Percentiles rank a stretch among this genome's conserved stretches.
phyloP scores from a whole-genome alignment of 2,797 vertebrate genomes.

The Tinamus major region DNA sequence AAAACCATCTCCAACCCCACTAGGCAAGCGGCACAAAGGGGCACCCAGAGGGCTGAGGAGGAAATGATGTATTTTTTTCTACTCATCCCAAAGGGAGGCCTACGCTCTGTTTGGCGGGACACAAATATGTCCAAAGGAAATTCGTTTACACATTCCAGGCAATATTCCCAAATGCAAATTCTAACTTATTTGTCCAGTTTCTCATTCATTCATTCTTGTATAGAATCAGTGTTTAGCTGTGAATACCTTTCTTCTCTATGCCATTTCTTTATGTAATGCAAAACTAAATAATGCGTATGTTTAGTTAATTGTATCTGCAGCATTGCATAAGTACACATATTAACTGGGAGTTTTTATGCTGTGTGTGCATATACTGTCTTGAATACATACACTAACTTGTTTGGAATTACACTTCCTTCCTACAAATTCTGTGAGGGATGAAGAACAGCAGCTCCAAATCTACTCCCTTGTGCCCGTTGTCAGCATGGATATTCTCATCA shows the following conservation, averaged over 20 bases:
- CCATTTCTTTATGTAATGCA: neutral
- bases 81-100: neutral
- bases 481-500: neutral
- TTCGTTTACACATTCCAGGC: conserved; percentile 12
- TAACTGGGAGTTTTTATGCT: neutral
- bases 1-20: neutral
- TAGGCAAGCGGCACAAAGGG: neutral
- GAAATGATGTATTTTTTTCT: neutral
- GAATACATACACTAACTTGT: neutral
- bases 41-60: rapidly evolving
- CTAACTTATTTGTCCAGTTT: neutral
- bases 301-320: neutral
- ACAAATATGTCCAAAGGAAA: neutral
- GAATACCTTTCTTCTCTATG: neutral
- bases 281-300: neutral
- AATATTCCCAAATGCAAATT: neutral
- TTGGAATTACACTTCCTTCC: neutral
- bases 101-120: neutral
- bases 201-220: neutral
- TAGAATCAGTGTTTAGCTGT: neutral
- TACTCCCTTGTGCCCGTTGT: neutral
- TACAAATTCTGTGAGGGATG: neutral
- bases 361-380: neutral
- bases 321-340: neutral
- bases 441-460: neutral